Evolutionary conservation across 2,888 invertebrate species (phyloP).

Genomic region (Octonoba sinensis): DNA sequence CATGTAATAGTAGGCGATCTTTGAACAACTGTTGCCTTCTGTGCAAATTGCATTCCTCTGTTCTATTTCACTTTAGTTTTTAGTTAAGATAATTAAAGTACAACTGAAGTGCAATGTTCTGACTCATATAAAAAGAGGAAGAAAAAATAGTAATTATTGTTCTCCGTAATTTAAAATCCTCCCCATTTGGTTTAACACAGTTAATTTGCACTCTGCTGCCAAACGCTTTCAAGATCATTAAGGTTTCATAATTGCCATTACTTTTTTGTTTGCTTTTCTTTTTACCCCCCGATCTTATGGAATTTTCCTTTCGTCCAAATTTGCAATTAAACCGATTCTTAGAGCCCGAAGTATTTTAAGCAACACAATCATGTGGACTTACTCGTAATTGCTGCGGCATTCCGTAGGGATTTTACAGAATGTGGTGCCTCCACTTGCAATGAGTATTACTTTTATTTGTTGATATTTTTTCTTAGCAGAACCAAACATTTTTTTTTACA

Average conservation of each 20-base stretch:
- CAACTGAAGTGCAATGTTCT: neutral
- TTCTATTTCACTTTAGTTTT: slow-evolving; percentile 4
- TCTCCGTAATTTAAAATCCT: slow-evolving; percentile 36
- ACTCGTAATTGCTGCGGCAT: slow-evolving; percentile 28
- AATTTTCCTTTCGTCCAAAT: slow-evolving; percentile 14
- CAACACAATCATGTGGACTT: slow-evolving; percentile 30
- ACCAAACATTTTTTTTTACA: too few species aligned
- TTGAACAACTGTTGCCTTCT: neutral
- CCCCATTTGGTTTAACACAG: slow-evolving; percentile 39
- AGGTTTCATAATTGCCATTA: slow-evolving; percentile 41
- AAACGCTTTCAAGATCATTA: slow-evolving; percentile 52
- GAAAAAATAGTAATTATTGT: slow-evolving; percentile 34
- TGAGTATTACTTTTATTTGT: too few species aligned
- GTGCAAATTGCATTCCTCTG: slow-evolving; percentile 6
- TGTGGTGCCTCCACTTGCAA: too few species aligned
- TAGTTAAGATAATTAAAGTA: slow-evolving; percentile 35
- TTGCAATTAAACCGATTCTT: neutral
- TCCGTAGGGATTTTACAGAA: slow-evolving; percentile 8
- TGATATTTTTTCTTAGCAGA: too few species aligned
- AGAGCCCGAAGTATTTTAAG: slow-evolving; percentile 33
- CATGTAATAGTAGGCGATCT: neutral
- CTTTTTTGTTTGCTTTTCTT: slow-evolving; percentile 18
- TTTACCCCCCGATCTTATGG: neutral
- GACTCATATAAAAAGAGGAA: neutral
- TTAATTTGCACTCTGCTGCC: slow-evolving; percentile 49